Base-by-base conservation (phyloP, 2,888 invertebrate genomes). In the Oligia strigilis region DNA sequence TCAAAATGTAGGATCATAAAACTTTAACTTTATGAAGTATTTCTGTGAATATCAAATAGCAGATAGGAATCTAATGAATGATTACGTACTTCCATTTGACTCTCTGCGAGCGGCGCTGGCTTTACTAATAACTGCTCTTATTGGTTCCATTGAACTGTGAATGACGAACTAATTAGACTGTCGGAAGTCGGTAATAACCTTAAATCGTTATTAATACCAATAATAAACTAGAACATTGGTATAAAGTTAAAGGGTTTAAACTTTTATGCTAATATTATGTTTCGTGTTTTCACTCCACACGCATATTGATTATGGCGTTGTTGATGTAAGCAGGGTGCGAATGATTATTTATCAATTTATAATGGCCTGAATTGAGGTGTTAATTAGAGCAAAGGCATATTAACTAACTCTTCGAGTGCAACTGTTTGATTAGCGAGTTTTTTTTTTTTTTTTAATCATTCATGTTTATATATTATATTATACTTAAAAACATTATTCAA, bases 341-440 rank as follows among this genome's bases (percentile, higher is more conserved):
- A 94, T 95, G 93, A 95, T 94, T 94, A 95, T 95, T 78, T 73
- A 71, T 65, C 55, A 78, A 55, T 74, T 94, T 94, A 94, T 94
- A 94, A 92, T 91, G 89, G 81, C 87, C 87, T 90, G 89, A 93
- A 95, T 95, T 94, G 92, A 95, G 94, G 94, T 94, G 94, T 94
- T 93, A 94, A 94, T 95, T 93, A 94, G 93, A 79, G 43, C 93
- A 93, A 92, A 92, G 92, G 91, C 90, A 91, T 92, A 94, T 94
- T 93, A 94, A 94, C 89, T 90, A 91, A 92, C 91, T 89, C 90
- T 90, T 90, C 69, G 19, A 60, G 60, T 64, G 40, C 13, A 65
- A 55, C 62, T 62, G 14, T 73, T 70, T 55, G 3, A 71, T 66
- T 66, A 9, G 14, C 3, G 36, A 36, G 36, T 36, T 4, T 23